phyloP scores from a whole-genome alignment of 2,797 vertebrate species.

The Melanotaenia maccullochi region DNA sequence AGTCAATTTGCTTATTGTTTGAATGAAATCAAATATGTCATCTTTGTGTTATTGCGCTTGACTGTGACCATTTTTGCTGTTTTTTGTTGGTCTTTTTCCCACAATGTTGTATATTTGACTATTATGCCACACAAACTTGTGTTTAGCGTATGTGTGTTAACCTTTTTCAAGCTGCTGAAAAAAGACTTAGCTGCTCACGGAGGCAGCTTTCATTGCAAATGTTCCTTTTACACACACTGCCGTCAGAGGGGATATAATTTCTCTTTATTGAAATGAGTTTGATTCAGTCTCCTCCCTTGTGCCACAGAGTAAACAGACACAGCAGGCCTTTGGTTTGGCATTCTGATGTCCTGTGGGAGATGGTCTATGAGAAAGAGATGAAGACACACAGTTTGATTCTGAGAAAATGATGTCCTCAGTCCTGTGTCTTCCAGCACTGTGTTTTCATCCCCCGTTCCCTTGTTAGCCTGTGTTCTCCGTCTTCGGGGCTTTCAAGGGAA shows the following conservation, averaged over 20 bases:
- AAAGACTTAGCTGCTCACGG: constrained; percentile 24
- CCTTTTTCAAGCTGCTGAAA: constrained; percentile 40
- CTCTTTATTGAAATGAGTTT: constrained; percentile 65
- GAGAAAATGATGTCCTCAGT: constrained; percentile 57
- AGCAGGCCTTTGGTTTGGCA: constrained; percentile 72
- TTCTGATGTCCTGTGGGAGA: constrained; percentile 69
- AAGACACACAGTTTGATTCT: constrained; percentile 75
- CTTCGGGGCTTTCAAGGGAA: constrained; percentile 61
- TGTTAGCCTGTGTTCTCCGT: constrained; percentile 62
- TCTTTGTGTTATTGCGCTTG: constrained; percentile 23
- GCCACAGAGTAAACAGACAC: constrained; percentile 72
- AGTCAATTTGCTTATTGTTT: constrained; percentile 43
- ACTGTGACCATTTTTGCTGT: constrained; percentile 24
- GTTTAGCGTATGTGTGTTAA: constrained; percentile 28
- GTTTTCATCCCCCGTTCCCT: constrained; percentile 66
- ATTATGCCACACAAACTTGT: not conserved
- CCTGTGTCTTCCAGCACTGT: constrained; percentile 48
- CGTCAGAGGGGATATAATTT: constrained; percentile 67
- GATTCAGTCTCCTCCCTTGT: constrained; percentile 66
- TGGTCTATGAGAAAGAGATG: constrained; percentile 69
- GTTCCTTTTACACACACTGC: constrained; percentile 34
- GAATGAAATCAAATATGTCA: constrained; percentile 31
- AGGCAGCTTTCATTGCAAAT: constrained; percentile 43
- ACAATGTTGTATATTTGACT: constrained; percentile 17
- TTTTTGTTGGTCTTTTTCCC: not conserved